Conservation (phyloP, 2,113 vertebrate genomes). For the Xerus inauris region DNA sequence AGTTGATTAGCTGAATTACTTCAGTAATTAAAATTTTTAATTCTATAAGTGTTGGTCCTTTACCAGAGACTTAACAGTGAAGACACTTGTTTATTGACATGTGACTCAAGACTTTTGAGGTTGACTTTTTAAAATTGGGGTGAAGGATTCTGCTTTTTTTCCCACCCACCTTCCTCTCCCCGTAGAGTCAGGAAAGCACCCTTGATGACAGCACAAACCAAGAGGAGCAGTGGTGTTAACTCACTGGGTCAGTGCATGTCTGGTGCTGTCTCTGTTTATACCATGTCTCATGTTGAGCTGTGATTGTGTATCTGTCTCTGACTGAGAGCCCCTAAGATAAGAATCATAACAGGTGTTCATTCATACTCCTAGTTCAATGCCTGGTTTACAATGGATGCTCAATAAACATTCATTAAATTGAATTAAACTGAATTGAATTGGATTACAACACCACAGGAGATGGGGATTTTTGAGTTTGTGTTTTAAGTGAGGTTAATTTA, state of each 20-base stretch:
- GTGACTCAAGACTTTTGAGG: not conserved
- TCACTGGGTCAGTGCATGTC: too few relatives aligned
- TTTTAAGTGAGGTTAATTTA: constrained; percentile 62
- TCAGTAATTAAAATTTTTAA: constrained; percentile 5
- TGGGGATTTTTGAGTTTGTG: constrained; percentile 33
- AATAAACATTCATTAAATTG: not conserved
- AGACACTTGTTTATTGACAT: not conserved
- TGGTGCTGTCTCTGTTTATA: not conserved
- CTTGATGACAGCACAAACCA: not conserved
- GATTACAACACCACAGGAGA: not conserved
- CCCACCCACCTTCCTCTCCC: not conserved
- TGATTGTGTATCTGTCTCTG: not conserved
- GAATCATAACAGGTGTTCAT: not conserved
- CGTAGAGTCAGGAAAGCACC: not conserved
- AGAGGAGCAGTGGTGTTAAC: not conserved
- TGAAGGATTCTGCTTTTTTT: not conserved
- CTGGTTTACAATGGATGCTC: not conserved
- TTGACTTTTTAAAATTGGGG: not conserved
- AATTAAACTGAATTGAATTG: not conserved
- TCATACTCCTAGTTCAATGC: not conserved
- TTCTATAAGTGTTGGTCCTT: not conserved
- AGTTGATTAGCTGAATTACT: constrained; percentile 10
- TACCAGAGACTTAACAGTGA: not conserved
- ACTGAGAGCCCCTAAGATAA: not conserved
- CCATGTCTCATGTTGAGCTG: not conserved